Percentiles rank a stretch among this genome's conserved stretches.
phyloP scores from a whole-genome alignment of 2,888 invertebrate species.

The Drosophila fungiperda region DNA sequence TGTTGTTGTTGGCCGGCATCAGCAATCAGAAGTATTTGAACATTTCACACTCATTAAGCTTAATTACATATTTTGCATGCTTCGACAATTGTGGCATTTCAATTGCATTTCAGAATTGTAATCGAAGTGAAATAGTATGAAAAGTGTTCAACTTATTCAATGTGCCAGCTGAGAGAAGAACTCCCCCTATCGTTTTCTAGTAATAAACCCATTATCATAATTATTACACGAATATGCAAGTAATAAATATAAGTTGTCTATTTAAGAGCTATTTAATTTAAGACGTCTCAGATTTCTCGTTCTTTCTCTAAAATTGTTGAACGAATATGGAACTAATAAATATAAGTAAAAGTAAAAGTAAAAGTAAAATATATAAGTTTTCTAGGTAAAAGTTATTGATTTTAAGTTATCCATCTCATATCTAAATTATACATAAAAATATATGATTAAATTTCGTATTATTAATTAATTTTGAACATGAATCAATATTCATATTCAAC shows the following conservation, averaged over 20 bases:
- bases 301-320: background rate
- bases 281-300: background rate
- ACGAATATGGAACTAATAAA: background rate
- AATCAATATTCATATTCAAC: background rate
- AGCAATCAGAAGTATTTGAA: slow-evolving; percentile 40
- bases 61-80: slow-evolving; percentile 69
- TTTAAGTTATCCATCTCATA: background rate
- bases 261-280: background rate
- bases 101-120: slow-evolving; percentile 17
- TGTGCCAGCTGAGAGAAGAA: background rate
- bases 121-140: background rate
- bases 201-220: background rate
- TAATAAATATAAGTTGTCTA: background rate
- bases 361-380: background rate
- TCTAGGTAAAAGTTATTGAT: background rate
- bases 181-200: background rate
- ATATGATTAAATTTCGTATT: background rate
- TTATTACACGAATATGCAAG: background rate
- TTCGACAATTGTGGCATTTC: slow-evolving; percentile 27
- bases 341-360: background rate
- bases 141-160: background rate
- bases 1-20: slow-evolving; percentile 10
- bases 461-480: background rate
- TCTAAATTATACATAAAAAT: no score
- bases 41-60: slow-evolving; percentile 76